phyloP scores from a whole-genome alignment of 2,888 invertebrate species.

The Drosophila niveifrons region DNA sequence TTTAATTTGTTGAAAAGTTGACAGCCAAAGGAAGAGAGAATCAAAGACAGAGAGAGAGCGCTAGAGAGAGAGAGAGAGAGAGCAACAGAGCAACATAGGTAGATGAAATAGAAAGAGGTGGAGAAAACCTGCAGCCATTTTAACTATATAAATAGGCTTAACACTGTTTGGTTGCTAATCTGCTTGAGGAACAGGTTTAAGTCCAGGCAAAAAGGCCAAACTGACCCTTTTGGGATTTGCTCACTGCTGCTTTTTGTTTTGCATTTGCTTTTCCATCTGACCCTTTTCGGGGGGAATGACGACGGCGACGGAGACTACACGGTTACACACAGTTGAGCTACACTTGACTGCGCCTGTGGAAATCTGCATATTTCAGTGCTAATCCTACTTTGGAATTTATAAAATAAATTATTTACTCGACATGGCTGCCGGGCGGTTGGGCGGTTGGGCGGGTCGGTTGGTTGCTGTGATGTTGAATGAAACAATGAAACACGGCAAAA shows the following conservation, averaged over 20 bases:
- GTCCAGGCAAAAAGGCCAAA: constrained; percentile 32
- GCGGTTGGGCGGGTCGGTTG: background rate
- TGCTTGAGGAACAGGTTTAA: constrained; percentile 68
- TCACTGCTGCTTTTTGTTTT: constrained; percentile 47
- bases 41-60: background rate
- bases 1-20: constrained; percentile 70
- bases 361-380: constrained; percentile 80
- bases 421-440: constrained; percentile 39
- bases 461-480: background rate
- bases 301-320: background rate
- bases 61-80: constrained; percentile 10
- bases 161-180: constrained; percentile 71
- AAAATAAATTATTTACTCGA: constrained; percentile 78
- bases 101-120: background rate
- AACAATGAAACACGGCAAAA: constrained; percentile 30
- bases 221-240: constrained; percentile 64
- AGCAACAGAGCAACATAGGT: background rate
- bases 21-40: constrained; percentile 37
- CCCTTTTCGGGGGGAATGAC: constrained; percentile 37
- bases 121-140: constrained; percentile 51
- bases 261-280: constrained; percentile 34
- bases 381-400: constrained; percentile 80
- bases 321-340: constrained; percentile 12
- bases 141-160: constrained; percentile 76
- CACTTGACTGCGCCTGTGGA: constrained; percentile 60